A percentile compares a stretch with the other conserved stretches of the same genome.
These are phyloP conservation scores for Pachypeltis micranthus DNA, from an alignment of 1,140 invertebrate genomes.

Conservation along the genomic window DNA sequence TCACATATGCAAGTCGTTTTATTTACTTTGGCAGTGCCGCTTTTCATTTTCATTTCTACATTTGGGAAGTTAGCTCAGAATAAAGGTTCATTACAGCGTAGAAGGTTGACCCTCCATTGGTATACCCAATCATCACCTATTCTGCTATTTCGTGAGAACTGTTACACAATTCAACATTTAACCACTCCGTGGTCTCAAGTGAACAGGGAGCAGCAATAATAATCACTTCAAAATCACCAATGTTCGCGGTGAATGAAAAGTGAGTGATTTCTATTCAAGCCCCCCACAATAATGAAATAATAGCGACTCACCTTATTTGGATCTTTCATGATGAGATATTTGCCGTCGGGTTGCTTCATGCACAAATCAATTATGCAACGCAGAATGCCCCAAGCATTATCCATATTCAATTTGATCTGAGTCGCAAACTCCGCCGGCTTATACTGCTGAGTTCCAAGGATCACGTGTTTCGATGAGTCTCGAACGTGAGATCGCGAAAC, in stretches of 20 bases:
- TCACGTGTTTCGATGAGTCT: conserved; percentile 93
- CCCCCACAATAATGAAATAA: no score
- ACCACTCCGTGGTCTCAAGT: no score
- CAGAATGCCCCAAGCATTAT: conserved; percentile 98
- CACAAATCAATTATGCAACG: conserved; percentile 95
- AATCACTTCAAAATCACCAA: not conserved
- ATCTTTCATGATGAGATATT: conserved; percentile 98
- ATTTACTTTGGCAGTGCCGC: no score
- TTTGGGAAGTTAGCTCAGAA: no score
- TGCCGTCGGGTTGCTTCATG: conserved; percentile 95
- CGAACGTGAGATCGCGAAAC: conserved; percentile 86
- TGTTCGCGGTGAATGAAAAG: not conserved
- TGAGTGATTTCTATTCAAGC: not conserved
- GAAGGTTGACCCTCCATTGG: no score
- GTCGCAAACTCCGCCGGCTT: conserved; percentile 96
- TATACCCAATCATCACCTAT: no score
- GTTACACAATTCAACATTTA: no score
- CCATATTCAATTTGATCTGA: conserved; percentile 98
- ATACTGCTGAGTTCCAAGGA: conserved; percentile 96
- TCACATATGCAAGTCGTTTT: no score
- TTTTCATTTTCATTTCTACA: no score
- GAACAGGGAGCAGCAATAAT: no score
- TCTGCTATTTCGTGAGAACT: no score
- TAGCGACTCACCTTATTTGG: conserved; percentile 79
- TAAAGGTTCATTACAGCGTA: no score